These are phyloP conservation scores for Acheta domesticus DNA, from an alignment of 2,888 invertebrate species.

Conservation along the genomic window DNA sequence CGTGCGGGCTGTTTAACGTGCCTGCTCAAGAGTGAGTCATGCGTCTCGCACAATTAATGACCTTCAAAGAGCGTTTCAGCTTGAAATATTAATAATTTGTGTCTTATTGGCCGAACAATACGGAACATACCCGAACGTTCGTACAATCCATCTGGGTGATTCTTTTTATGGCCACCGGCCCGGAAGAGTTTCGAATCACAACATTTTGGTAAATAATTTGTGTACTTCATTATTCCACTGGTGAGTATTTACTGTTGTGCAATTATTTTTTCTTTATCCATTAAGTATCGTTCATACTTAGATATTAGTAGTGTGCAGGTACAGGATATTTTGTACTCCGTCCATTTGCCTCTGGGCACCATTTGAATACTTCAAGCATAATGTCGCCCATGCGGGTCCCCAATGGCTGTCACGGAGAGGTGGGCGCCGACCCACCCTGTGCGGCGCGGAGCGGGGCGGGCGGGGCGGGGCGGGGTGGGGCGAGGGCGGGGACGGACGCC, in stretches of 20 bases:
- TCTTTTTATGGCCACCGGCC: not conserved
- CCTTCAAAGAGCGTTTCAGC: too few relatives aligned
- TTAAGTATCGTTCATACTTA: not conserved
- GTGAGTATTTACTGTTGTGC: not conserved
- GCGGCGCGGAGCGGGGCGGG: not conserved
- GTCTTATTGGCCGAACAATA: too few relatives aligned
- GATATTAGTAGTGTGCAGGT: not conserved
- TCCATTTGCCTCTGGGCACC: not conserved
- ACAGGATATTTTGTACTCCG: too few relatives aligned
- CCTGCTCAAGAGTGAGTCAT: too few relatives aligned
- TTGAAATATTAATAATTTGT: too few relatives aligned
- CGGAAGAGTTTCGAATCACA: not conserved
- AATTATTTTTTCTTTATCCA: not conserved
- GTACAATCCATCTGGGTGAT: not conserved
- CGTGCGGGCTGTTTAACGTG: too few relatives aligned
- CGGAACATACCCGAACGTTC: too few relatives aligned
- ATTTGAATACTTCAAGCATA: too few relatives aligned
- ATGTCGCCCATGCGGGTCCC: too few relatives aligned
- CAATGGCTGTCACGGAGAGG: not conserved
- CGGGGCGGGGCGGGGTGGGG: not conserved
- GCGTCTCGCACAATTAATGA: too few relatives aligned
- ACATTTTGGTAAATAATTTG: not conserved
- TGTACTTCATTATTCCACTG: not conserved
- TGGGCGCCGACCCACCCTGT: not conserved
- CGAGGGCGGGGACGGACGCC: not conserved